These are phyloP conservation scores for Microcebus murinus DNA, from an alignment of 2,113 vertebrate species.

Conservation along the genomic window DNA sequence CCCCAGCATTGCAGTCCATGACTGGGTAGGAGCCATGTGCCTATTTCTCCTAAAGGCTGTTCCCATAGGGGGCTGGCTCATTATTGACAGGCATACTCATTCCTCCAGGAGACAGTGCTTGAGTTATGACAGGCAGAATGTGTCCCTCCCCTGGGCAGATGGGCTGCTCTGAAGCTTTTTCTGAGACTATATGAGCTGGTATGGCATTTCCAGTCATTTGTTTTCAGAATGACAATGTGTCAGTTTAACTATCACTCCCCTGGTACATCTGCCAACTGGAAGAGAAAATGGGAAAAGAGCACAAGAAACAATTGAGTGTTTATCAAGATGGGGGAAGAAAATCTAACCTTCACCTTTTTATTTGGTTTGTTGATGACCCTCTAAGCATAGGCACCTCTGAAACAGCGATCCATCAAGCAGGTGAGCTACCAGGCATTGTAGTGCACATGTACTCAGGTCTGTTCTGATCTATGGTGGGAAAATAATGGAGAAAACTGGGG, in stretches of 20 bases:
- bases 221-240: conserved; percentile 59
- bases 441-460: not conserved
- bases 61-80: not conserved
- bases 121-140: conserved; percentile 29
- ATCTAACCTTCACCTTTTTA: not conserved
- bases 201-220: conserved; percentile 49
- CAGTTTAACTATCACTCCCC: conserved; percentile 21
- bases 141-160: not conserved
- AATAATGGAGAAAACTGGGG: not conserved
- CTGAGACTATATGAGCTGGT: not conserved
- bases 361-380: conserved; percentile 4
- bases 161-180: conserved; percentile 39
- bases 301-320: not conserved
- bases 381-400: not conserved
- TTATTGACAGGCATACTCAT: not conserved
- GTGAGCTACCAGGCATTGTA: not conserved
- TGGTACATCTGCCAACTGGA: conserved; percentile 21
- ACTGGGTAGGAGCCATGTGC: not conserved
- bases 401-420: not conserved
- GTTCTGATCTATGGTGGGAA: not conserved
- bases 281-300: conserved; percentile 38
- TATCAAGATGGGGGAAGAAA: not conserved
- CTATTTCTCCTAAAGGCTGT: not conserved
- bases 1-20: not conserved
- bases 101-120: conserved; percentile 17